Conservation (phyloP, 2,888 invertebrate species). For the Cybosia mesomella region DNA sequence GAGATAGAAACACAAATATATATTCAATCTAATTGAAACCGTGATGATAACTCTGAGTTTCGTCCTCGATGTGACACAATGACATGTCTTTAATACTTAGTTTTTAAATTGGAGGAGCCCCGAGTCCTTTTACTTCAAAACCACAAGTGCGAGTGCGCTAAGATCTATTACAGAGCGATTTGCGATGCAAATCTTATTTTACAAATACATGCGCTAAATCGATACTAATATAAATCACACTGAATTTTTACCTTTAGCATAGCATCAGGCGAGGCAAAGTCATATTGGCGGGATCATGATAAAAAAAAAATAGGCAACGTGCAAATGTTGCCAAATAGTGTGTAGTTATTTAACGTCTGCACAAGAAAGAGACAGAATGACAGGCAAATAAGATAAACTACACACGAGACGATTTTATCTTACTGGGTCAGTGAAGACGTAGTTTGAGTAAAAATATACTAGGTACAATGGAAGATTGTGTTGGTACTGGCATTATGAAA, state of each 20-base stretch:
- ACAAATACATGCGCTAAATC: too few relatives aligned
- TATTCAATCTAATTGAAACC: neutral
- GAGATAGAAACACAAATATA: neutral
- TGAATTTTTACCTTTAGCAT: too few relatives aligned
- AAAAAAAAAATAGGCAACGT: neutral
- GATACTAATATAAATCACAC: too few relatives aligned
- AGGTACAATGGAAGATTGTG: slow-evolving; percentile 38
- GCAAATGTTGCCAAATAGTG: neutral
- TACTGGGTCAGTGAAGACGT: slow-evolving; percentile 57
- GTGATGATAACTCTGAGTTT: neutral
- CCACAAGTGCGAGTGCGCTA: neutral
- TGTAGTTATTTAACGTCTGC: slow-evolving; percentile 9
- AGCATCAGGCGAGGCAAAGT: too few relatives aligned
- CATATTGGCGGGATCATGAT: too few relatives aligned
- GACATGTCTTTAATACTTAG: neutral
- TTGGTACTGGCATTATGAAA: slow-evolving; percentile 5
- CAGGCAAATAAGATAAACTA: slow-evolving; percentile 39
- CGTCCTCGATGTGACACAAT: neutral
- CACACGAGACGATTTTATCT: slow-evolving; percentile 49
- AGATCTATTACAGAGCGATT: neutral
- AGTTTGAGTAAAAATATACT: slow-evolving; percentile 33
- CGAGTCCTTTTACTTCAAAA: neutral
- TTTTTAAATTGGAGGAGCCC: neutral
- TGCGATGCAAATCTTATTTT: neutral
- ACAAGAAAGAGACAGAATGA: slow-evolving; percentile 33